Base-by-base conservation (phyloP, 2,113 vertebrate genomes). In the Amblyopsis rosae region DNA sequence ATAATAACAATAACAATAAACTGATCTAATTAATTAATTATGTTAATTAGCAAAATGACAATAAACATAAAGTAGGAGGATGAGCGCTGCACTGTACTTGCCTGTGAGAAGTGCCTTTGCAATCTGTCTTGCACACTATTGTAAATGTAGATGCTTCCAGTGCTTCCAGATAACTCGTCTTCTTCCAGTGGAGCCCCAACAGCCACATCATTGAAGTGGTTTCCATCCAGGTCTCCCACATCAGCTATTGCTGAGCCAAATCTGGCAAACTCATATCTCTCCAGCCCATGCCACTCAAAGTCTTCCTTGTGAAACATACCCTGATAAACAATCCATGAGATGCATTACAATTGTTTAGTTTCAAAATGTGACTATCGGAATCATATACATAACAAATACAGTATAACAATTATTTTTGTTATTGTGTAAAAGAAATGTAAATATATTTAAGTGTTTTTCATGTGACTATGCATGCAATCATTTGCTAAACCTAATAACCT, bases 101-200 rank as follows among this genome's bases (percentile, higher is more conserved):
- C 94, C 89, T 94, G 94, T 32, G 93, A 92, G 63, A 72, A 86
- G 1, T 13, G 59, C n/a, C 53, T 9, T 1, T 26, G 62, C 53
- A 92, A 69, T 8, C 86, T 82, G 1, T 68, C 53, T 11, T 32
- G 3, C 1, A 56, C 62, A 55, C 90, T 90, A 0, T 90, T 94
- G 71, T 87, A 94, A 76, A 93, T 88, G 67, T 93, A 94, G 77
- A 93, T 68, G 4, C 90, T 93, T 79, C 93, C 93, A 13, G 65
- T 69, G 2, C 58, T 16, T 12, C 35, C 75, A 41, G 16, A 41
- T 54, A 63, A 56, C 0, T 70, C 63, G 0, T 56, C 55, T 0
- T 69, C 58, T 75, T 94, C 93, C 26, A 93, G 65, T 6, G 92
- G 93, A 6, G 92, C 91, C 47, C 92, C 93, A 0, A 93, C 82